phyloP scores from a whole-genome alignment of 2,888 invertebrate genomes.

The Steinernema carpocapsae region DNA sequence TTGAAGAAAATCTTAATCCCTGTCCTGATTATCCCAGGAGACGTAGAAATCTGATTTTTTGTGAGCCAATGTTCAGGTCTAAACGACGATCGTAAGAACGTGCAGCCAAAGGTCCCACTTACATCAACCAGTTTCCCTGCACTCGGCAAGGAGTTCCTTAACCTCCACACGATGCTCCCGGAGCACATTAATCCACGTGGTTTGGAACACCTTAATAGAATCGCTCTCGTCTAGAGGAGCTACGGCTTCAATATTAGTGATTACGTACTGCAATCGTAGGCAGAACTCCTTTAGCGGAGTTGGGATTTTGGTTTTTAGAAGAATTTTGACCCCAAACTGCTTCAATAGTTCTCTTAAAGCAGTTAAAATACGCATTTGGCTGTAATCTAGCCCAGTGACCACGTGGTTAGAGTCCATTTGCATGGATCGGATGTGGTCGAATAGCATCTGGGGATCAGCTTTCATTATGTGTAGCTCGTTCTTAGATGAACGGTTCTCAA shows the following conservation, averaged over 20 bases:
- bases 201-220: not conserved
- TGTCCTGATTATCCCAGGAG: no score
- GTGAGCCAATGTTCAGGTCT: no score
- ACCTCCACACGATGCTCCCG: not conserved
- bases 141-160: not conserved
- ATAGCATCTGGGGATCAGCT: not conserved
- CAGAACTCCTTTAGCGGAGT: conserved; percentile 7
- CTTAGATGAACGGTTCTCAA: no score
- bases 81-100: no score
- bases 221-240: not conserved
- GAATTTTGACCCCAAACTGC: not conserved
- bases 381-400: not conserved
- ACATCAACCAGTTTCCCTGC: not conserved
- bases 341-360: not conserved
- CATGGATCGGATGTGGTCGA: not conserved
- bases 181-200: not conserved
- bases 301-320: not conserved
- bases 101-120: not conserved
- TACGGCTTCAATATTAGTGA: not conserved
- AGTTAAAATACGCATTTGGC: not conserved
- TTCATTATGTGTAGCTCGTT: no score
- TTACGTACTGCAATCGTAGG: not conserved
- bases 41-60: no score
- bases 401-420: not conserved
- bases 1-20: no score